These are phyloP conservation scores for Drosophila vallismaia DNA, from an alignment of 2,888 invertebrate species.

Conservation along the genomic window DNA sequence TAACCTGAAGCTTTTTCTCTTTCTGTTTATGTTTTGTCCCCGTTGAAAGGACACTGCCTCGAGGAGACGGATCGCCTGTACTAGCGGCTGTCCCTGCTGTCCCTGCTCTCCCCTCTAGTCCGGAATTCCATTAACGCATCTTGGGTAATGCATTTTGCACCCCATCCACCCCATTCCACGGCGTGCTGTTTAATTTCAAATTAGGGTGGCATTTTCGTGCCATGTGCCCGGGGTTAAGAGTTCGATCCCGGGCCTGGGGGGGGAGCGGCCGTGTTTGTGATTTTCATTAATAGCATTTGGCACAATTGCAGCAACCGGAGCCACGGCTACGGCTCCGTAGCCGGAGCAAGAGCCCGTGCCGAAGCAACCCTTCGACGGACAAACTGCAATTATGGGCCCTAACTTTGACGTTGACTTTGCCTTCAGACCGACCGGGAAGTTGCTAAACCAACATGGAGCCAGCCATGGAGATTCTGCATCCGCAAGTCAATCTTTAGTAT, in stretches of 20 bases:
- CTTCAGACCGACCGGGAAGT: constrained; percentile 34
- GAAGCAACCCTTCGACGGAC: constrained; percentile 53
- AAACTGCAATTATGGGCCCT: constrained; percentile 65
- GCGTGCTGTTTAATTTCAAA: constrained; percentile 63
- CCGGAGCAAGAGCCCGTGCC: neutral
- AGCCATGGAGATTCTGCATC: neutral
- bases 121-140: constrained; percentile 44
- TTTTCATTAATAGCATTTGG: constrained; percentile 75
- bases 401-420: constrained; percentile 44
- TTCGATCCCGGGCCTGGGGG: neutral
- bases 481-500: constrained; percentile 76
- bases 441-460: constrained; percentile 54
- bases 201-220: constrained; percentile 71
- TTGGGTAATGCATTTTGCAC: constrained; percentile 50
- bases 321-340: constrained; percentile 1
- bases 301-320: constrained; percentile 54
- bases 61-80: too few species aligned
- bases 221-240: constrained; percentile 52
- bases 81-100: constrained; percentile 9
- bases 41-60: neutral
- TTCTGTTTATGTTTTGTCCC: constrained; percentile 36
- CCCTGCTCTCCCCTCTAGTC: neutral
- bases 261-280: constrained; percentile 61
- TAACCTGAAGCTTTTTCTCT: constrained; percentile 26
- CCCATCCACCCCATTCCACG: constrained; percentile 13